These are phyloP conservation scores for Fukomys damarensis DNA, from an alignment of 2,113 vertebrate genomes.

Conservation along the genomic window DNA sequence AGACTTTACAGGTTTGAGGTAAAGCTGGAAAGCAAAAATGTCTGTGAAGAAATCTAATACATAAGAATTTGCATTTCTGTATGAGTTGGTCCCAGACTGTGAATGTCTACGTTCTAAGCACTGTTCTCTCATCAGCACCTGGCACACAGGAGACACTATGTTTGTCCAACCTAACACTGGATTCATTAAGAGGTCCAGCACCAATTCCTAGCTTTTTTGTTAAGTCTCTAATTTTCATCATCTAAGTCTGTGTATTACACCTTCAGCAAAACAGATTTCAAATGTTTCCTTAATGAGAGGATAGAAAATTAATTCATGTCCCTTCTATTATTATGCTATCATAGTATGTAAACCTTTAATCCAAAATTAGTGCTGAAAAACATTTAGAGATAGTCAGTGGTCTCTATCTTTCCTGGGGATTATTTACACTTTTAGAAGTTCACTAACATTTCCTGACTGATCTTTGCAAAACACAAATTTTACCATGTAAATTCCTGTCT, in stretches of 20 bases:
- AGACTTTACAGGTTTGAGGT: background rate
- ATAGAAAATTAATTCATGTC: conserved; percentile 45
- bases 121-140: background rate
- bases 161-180: background rate
- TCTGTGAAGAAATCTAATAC: background rate
- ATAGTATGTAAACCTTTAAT: conserved; percentile 65
- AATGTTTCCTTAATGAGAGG: conserved; percentile 72
- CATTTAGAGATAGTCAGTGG: conserved; percentile 43
- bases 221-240: conserved; percentile 50
- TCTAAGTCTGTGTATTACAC: conserved; percentile 7
- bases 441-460: conserved; percentile 19
- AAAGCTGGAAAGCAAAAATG: conserved; percentile 36
- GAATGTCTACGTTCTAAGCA: background rate
- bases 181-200: background rate
- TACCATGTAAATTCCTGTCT: conserved; percentile 7
- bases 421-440: conserved; percentile 49
- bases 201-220: background rate
- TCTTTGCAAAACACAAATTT: conserved; percentile 50
- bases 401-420: conserved; percentile 60
- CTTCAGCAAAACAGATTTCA: conserved; percentile 67
- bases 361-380: conserved; percentile 70
- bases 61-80: background rate
- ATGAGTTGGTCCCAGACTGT: background rate
- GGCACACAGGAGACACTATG: background rate
- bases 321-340: conserved; percentile 57